Percentiles rank a stretch among this genome's conserved stretches.
These are phyloP conservation scores for Rissa tridactyla DNA, from an alignment of 2,113 vertebrate genomes.

Conservation along the genomic window DNA sequence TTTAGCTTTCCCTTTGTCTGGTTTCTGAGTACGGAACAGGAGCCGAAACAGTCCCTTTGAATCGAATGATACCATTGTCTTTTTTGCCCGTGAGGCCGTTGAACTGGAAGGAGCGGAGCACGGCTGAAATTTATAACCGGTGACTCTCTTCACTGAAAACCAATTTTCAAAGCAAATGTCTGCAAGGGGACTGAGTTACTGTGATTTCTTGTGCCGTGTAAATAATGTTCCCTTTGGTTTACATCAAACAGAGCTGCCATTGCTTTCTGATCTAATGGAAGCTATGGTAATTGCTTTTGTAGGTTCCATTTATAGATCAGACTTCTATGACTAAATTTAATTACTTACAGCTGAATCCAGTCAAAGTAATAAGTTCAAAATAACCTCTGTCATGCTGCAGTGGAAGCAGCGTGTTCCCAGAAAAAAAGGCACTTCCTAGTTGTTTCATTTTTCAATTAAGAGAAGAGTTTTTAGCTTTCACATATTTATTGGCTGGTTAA, in stretches of 20 bases:
- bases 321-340: slow-evolving; percentile 71
- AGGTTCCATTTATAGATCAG: slow-evolving; percentile 80
- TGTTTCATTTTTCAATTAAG: slow-evolving; percentile 27
- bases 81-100: background rate
- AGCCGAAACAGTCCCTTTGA: background rate
- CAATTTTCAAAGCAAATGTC: slow-evolving; percentile 42
- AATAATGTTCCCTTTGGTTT: slow-evolving; percentile 74
- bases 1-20: background rate
- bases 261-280: slow-evolving; percentile 71
- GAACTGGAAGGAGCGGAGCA: background rate
- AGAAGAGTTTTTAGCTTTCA: background rate
- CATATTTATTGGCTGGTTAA: background rate
- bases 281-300: slow-evolving; percentile 80
- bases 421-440: background rate
- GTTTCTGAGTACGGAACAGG: background rate
- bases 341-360: slow-evolving; percentile 71
- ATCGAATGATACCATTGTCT: background rate
- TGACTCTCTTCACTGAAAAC: background rate
- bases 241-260: slow-evolving; percentile 62
- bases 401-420: slow-evolving; percentile 12
- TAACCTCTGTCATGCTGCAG: slow-evolving; percentile 46
- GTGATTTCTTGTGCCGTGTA: slow-evolving; percentile 31
- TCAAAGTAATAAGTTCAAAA: slow-evolving; percentile 55
- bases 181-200: slow-evolving; percentile 15
- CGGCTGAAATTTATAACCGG: background rate